Evolutionary conservation across 2,113 vertebrate species (phyloP), one percentile per base, ranked within the genome.

Genomic region (Entelurus aequoreus): DNA sequence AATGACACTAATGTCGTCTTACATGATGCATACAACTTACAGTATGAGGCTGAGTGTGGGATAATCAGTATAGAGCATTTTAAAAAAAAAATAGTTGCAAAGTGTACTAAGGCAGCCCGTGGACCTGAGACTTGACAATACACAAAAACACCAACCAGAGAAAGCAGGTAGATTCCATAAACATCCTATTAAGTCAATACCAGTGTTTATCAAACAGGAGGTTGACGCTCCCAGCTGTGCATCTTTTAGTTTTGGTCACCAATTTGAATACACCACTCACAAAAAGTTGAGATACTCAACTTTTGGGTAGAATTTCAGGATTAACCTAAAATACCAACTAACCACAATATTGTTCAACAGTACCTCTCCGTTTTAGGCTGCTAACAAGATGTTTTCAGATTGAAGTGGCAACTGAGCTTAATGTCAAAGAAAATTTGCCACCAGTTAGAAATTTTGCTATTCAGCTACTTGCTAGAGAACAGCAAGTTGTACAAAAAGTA

Each of bases 91-190:
- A 28, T 28, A 28, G 16, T 57, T 57, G 12, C 28, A 46, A 42
- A 57, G 55, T 69, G 61, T 66, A 69, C 38, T 59, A 72, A 72
- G 52, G 69, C 72, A 14, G 71, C 69, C 47, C 42, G 14, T 76
- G 72, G 79, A 83, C 88, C 86, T 88, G 87, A 89, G 81, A 81
- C 66, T 65, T 46, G 50, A 51, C 53, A 50, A 60, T 72, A 84
- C 71, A 76, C 46, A 71, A 83, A 76, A 75, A 69, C 50, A 49
- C 51, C 38, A 50, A 61, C 59, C 19, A 63, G 65, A 60, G 28
- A 54, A 69, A 75, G 68, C 68, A 66, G 55, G 55, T 57, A 64
- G 37, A 76, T 58, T 21, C 55, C 55, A 21, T 12, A 21, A 57
- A 57, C 55, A 57, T 44, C 42, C 42, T 46, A 12, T 4, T 11